These are phyloP conservation scores for Papilio protenor DNA, from an alignment of 2,888 invertebrate genomes.

Conservation along the genomic window DNA sequence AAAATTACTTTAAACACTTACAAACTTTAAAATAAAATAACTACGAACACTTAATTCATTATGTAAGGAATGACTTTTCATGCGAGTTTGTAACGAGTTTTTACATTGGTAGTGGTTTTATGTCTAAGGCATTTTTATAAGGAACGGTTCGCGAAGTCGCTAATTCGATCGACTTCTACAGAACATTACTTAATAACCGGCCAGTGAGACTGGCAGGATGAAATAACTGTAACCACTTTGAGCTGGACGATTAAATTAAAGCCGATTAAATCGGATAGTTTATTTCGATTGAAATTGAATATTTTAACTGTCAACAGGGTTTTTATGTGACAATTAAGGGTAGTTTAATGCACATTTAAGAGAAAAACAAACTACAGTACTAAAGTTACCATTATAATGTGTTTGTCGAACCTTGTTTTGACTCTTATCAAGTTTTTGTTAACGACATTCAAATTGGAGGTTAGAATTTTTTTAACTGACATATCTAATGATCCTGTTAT, in stretches of 20 bases:
- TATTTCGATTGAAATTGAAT: background rate
- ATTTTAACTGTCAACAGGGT: background rate
- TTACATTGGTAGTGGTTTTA: slow-evolving; percentile 17
- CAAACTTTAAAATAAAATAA: background rate
- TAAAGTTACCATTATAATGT: too few relatives aligned
- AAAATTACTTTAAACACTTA: background rate
- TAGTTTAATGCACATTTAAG: too few relatives aligned
- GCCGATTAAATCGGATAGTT: background rate
- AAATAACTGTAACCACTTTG: slow-evolving; percentile 15
- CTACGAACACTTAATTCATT: background rate
- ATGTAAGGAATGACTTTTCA: background rate
- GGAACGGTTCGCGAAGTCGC: slow-evolving; percentile 25
- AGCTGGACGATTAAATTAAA: background rate
- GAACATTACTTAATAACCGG: slow-evolving; percentile 30
- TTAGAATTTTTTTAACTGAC: background rate
- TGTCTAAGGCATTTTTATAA: slow-evolving; percentile 16
- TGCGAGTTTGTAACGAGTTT: slow-evolving; percentile 30
- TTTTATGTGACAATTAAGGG: too few relatives aligned
- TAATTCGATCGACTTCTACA: slow-evolving; percentile 12
- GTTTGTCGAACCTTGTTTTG: too few relatives aligned
- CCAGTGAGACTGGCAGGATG: background rate
- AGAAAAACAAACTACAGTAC: too few relatives aligned
- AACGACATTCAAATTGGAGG: background rate
- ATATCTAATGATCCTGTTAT: background rate
- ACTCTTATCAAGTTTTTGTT: too few relatives aligned